phyloP scores from a whole-genome alignment of 1,140 invertebrate genomes.

The Bombus superbus region DNA sequence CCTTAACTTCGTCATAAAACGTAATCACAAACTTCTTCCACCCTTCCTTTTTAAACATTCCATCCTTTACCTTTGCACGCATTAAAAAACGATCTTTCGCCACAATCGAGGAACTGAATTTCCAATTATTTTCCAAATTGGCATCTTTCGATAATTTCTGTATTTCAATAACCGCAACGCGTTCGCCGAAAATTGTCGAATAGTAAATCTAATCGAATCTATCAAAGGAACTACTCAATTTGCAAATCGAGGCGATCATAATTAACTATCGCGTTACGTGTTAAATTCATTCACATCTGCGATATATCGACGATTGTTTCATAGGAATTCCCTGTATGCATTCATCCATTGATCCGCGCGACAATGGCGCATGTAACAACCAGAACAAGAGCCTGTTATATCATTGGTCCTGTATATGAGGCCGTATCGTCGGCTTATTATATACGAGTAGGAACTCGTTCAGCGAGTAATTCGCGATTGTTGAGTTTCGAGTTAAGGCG shows the following conservation, averaged over 20 bases:
- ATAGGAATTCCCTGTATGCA: background rate
- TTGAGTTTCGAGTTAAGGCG: background rate
- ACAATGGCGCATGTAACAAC: background rate
- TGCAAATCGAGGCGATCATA: background rate
- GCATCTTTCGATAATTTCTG: no score
- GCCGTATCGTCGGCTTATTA: no score
- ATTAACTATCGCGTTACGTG: background rate
- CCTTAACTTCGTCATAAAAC: background rate
- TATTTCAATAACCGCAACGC: no score
- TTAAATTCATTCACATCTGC: background rate
- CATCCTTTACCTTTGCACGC: background rate
- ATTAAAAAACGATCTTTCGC: no score
- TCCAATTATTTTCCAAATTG: background rate
- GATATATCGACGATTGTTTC: constrained; percentile 14
- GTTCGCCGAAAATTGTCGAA: no score
- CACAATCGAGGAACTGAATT: background rate
- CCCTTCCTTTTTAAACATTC: background rate
- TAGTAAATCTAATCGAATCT: no score
- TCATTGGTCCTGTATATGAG: no score
- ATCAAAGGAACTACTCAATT: no score
- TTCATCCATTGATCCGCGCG: background rate
- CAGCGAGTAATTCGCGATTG: background rate
- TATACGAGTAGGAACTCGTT: no score
- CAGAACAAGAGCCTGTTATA: background rate
- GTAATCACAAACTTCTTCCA: background rate